Percentiles rank a stretch among this genome's conserved stretches.
Evolutionary conservation across 2,797 vertebrate species (phyloP).

Genomic region (Diplodus sargus): DNA sequence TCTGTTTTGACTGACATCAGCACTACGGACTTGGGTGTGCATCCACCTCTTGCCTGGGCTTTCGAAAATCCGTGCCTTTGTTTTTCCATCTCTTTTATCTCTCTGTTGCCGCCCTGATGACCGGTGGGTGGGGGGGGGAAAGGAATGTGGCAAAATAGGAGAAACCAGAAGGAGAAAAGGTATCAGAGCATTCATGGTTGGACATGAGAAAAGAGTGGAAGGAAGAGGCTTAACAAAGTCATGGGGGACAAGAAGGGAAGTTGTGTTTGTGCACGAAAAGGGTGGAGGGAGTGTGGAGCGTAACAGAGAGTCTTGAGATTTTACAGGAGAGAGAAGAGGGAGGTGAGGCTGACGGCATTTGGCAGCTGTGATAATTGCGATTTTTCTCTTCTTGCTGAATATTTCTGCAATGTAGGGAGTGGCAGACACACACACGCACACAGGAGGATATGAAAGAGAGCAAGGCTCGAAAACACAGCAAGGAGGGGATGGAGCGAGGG

Average conservation of each 20-base stretch:
- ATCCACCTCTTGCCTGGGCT: conserved; percentile 4
- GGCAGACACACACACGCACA: conserved; percentile 7
- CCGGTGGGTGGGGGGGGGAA: neutral
- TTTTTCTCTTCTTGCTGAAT: conserved; percentile 51
- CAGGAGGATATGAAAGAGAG: conserved; percentile 26
- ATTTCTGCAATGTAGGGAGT: conserved; percentile 56
- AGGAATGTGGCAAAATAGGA: neutral
- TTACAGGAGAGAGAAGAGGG: conserved; percentile 45
- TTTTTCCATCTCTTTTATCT: conserved; percentile 48
- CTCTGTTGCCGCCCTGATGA: conserved; percentile 31
- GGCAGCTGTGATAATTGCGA: conserved; percentile 60
- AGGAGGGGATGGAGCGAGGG: conserved; percentile 31
- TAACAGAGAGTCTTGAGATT: conserved; percentile 46
- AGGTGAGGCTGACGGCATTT: conserved; percentile 52
- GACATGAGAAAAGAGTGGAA: conserved; percentile 40
- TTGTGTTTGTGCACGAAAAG: conserved; percentile 43
- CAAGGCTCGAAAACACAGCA: conserved; percentile 29
- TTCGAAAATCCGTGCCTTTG: conserved; percentile 29
- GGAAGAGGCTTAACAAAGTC: conserved; percentile 45
- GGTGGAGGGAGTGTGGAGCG: conserved; percentile 29
- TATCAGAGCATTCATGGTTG: conserved; percentile 24
- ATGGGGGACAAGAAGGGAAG: conserved; percentile 61
- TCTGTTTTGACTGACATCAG: conserved; percentile 64
- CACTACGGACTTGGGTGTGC: conserved; percentile 42
- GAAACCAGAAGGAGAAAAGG: conserved; percentile 16